phyloP scores from a whole-genome alignment of 2,113 vertebrate genomes.

The Crotophaga sulcirostris region DNA sequence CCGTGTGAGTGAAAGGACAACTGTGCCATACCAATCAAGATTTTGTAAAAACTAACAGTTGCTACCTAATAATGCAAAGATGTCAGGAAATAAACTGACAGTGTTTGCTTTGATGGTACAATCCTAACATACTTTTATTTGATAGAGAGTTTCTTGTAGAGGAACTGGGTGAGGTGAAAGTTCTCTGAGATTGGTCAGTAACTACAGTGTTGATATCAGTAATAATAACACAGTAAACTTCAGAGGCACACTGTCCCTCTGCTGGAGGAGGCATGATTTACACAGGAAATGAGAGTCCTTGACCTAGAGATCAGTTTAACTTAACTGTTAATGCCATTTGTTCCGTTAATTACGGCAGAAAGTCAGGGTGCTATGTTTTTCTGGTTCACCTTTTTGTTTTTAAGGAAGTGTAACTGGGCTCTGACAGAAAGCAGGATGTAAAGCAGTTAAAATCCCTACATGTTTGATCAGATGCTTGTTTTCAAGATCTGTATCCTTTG shows the following conservation, averaged over 20 bases:
- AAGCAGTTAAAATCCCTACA: background rate
- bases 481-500: background rate
- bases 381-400: background rate
- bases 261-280: background rate
- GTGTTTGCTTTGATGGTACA: background rate
- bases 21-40: background rate
- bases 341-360: background rate
- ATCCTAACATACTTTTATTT: background rate
- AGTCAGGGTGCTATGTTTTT: background rate
- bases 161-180: background rate
- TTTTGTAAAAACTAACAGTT: background rate
- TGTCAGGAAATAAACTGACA: background rate
- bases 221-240: background rate
- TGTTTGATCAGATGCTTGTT: background rate
- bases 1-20: background rate
- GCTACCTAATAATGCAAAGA: background rate
- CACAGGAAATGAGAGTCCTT: background rate
- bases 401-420: background rate
- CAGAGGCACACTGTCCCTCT: background rate
- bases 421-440: background rate
- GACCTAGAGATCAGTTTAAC: background rate
- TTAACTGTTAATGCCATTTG: background rate
- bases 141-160: background rate
- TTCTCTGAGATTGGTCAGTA: background rate
- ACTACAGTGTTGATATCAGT: background rate